Evolutionary conservation across 2,113 vertebrate genomes (phyloP).

Genomic region (Gila orcuttii): DNA sequence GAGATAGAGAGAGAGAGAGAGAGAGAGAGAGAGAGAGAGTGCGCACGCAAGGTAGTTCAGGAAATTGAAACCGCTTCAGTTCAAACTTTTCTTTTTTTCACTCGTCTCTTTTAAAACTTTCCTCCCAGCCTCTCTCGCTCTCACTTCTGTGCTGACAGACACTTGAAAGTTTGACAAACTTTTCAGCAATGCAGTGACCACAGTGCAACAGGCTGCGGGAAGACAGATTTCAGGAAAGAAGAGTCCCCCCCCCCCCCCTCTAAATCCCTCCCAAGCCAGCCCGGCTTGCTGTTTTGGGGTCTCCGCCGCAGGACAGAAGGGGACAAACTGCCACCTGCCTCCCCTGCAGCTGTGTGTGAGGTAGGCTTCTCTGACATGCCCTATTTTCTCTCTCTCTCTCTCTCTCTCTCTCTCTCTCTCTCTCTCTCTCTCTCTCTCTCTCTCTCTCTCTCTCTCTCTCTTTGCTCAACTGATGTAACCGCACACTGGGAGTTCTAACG

Average conservation of each 20-base stretch:
- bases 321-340: constrained; percentile 55
- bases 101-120: constrained; percentile 53
- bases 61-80: constrained; percentile 55
- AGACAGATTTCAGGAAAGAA: constrained; percentile 12
- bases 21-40: constrained; percentile 50
- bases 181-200: constrained; percentile 28
- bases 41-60: constrained; percentile 33
- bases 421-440: background rate
- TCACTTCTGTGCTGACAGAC: constrained; percentile 50
- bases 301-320: constrained; percentile 41
- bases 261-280: too few relatives aligned
- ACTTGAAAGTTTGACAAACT: constrained; percentile 33
- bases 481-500: constrained; percentile 37
- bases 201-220: background rate
- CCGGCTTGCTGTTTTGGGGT: constrained; percentile 39
- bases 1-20: constrained; percentile 52
- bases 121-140: constrained; percentile 44
- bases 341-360: constrained; percentile 55
- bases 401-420: constrained; percentile 25
- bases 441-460: constrained; percentile 2
- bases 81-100: constrained; percentile 16
- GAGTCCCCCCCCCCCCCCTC: constrained; percentile 23
- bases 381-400: constrained; percentile 52
- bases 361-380: constrained; percentile 60
- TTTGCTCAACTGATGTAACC: constrained; percentile 32